Conservation (phyloP, 2,888 invertebrate species). For the Drosophila borealis region DNA sequence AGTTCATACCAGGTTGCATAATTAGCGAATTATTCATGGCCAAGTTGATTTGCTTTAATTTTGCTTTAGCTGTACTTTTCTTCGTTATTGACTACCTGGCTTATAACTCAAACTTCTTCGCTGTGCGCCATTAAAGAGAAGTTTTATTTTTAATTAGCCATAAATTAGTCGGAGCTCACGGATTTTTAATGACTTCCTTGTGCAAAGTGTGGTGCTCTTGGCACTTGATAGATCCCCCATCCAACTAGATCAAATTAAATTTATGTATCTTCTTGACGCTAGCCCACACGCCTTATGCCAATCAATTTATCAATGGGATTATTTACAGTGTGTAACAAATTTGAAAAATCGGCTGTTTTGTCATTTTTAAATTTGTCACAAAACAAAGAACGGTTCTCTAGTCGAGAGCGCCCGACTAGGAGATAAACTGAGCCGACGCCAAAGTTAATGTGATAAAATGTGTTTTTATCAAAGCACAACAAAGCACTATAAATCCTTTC, state of each 20-base stretch:
- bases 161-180: constrained; percentile 58
- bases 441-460: no score
- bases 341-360: background rate
- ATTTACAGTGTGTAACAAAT: constrained; percentile 17
- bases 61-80: background rate
- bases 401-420: no score
- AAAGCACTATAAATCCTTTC: no score
- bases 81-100: constrained; percentile 11
- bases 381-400: no score
- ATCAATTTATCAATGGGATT: constrained; percentile 49
- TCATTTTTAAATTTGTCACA: no score
- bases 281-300: constrained; percentile 23
- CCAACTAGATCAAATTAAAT: constrained; percentile 48
- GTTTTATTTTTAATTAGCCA: constrained; percentile 58
- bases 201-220: constrained; percentile 5
- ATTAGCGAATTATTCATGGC: constrained; percentile 59
- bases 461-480: no score
- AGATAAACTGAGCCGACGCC: no score
- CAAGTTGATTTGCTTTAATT: constrained; percentile 24
- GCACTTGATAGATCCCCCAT: constrained; percentile 22
- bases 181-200: constrained; percentile 64
- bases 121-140: constrained; percentile 12
- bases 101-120: constrained; percentile 13
- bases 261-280: constrained; percentile 31
- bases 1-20: constrained; percentile 47